Evolutionary conservation across 2,113 vertebrate genomes (phyloP), one percentile per base, ranked within the genome.

Genomic region (Calidris pygmaea): DNA sequence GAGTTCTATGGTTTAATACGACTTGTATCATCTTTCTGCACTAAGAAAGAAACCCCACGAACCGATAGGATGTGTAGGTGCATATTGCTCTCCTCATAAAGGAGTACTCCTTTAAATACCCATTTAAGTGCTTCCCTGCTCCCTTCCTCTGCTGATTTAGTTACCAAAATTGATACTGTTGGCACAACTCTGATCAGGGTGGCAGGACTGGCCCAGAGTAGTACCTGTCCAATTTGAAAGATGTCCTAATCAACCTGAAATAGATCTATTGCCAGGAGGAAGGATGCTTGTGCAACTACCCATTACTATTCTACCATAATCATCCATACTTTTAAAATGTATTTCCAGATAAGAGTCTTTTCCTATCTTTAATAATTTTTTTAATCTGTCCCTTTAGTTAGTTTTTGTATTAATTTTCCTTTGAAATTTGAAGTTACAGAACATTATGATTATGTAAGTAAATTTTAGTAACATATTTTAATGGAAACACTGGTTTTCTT

Each of bases 61-160:
- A 60, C 8, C 7, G 52, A 1, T 20, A 8, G 18, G 4, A 3
- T 29, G 3, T 35, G 34, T 72, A 12, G 8, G 6, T 20, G 5
- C 3, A 39, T 48, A 21, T 37, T n/a, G 6, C 8, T 63, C 0
- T 24, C 29, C 3, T 5, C 10, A 20, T 59, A 55, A n/a, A 59
- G 12, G 6, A 32, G 15, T 5, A n/a, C 4, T 4, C 3, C 8
- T 35, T 48, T 21, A 18, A 2, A 1, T 6, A n/a, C 5, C 5
- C 3, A 13, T 39, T 52, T 21, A 18, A 2, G 1, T 70, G 10
- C 22, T 93, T 73, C 24, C 14, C 26, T 39, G 6, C 4, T 2
- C 12, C 7, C 5, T 53, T 68, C 32, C 10, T 26, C 5, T 17
- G 18, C 3, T 47, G 5, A 47, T 60, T 71, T 71, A 22, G 58